These are phyloP conservation scores for Brotula barbata DNA, from an alignment of 2,797 vertebrate genomes.

Conservation along the genomic window DNA sequence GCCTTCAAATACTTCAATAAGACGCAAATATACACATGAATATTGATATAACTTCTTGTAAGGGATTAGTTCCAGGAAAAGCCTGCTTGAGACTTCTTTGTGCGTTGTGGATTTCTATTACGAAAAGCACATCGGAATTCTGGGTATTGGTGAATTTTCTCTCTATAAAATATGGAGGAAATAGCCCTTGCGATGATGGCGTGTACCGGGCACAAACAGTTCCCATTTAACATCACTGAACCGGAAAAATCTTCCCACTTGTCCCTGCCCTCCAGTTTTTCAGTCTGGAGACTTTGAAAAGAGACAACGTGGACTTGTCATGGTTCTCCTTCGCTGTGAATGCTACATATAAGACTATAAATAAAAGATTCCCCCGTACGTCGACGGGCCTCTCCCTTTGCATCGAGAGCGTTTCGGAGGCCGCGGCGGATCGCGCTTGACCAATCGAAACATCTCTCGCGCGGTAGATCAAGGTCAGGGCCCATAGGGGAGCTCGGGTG, in stretches of 20 bases:
- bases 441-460: constrained; percentile 72
- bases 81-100: neutral
- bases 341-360: constrained; percentile 76
- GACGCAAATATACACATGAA: constrained; percentile 41
- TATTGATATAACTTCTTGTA: constrained; percentile 11
- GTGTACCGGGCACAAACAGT: constrained; percentile 12
- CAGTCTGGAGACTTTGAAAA: constrained; percentile 67
- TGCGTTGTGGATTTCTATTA: constrained; percentile 13
- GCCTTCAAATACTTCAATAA: constrained; percentile 55
- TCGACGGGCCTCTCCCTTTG: constrained; percentile 63
- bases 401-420: constrained; percentile 72
- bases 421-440: constrained; percentile 66
- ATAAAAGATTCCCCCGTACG: constrained; percentile 79
- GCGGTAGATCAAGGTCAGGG: constrained; percentile 74
- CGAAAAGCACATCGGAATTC: neutral
- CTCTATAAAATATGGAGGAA: constrained; percentile 46
- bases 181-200: constrained; percentile 15
- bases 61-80: constrained; percentile 31
- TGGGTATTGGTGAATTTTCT: constrained; percentile 29
- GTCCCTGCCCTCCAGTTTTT: constrained; percentile 35
- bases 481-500: constrained; percentile 41
- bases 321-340: constrained; percentile 67
- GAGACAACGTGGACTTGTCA: constrained; percentile 68
- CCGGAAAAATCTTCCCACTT: constrained; percentile 54
- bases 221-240: constrained; percentile 32